Evolutionary conservation across 2,113 vertebrate genomes (phyloP).

Genomic region (Dicentrarchus labrax): DNA sequence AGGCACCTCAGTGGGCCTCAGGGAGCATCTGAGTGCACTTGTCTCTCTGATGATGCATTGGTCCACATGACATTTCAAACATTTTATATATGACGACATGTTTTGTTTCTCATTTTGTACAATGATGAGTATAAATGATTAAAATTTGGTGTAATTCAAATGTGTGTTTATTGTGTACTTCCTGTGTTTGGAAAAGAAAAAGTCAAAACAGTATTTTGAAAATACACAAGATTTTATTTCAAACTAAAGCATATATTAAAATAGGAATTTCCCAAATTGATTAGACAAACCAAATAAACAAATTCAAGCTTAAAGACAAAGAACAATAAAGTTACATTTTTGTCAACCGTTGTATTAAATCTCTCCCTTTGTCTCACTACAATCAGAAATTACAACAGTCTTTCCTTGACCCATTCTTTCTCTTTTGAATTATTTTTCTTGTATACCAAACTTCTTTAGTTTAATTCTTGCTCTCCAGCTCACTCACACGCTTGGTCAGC

Average conservation of each 20-base stretch:
- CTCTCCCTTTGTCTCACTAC: constrained; percentile 54
- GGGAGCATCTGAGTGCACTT: constrained; percentile 29
- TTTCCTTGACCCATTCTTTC: neutral
- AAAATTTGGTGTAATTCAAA: constrained; percentile 23
- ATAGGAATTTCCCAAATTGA: constrained; percentile 41
- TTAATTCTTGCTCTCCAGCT: constrained; percentile 85
- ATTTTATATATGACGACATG: neutral
- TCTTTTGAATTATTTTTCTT: constrained; percentile 19
- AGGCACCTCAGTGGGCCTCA: constrained; percentile 41
- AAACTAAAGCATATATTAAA: constrained; percentile 80
- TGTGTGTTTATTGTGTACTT: constrained; percentile 15
- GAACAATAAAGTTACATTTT: constrained; percentile 16
- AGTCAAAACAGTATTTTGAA: constrained; percentile 45
- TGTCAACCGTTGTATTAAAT: neutral
- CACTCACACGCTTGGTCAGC: constrained; percentile 84
- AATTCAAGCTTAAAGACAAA: constrained; percentile 57
- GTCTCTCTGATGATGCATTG: constrained; percentile 13
- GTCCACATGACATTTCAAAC: constrained; percentile 6
- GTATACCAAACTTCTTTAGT: neutral
- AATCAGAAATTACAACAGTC: constrained; percentile 15
- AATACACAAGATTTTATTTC: constrained; percentile 78
- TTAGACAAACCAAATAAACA: constrained; percentile 59
- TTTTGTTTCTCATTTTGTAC: constrained; percentile 36
- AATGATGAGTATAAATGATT: constrained; percentile 25
- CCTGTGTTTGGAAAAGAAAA: constrained; percentile 11